Evolutionary conservation across 1,140 invertebrate genomes (phyloP).

Genomic region (Vollenhovia emeryi): DNA sequence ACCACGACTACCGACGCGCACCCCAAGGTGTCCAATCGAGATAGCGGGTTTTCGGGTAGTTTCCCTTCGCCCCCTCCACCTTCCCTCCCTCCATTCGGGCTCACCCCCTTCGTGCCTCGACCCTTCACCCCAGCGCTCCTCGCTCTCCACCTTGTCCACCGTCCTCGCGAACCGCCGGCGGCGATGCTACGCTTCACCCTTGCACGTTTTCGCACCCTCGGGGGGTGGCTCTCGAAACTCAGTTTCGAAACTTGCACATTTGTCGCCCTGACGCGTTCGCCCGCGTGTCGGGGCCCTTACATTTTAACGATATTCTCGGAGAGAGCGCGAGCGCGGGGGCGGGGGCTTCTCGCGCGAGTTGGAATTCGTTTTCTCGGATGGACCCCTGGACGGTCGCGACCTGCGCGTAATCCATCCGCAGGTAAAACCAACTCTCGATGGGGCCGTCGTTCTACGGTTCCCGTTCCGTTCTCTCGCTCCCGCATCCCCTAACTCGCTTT

Average conservation of each 20-base stretch:
- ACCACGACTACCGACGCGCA: constrained; percentile 41
- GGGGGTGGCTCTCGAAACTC: constrained; percentile 64
- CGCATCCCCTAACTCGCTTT: constrained; percentile 52
- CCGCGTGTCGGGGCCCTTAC: background rate
- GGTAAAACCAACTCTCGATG: constrained; percentile 35
- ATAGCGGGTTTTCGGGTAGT: constrained; percentile 63
- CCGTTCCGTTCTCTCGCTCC: background rate
- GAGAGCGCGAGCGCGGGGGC: background rate
- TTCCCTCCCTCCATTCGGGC: background rate
- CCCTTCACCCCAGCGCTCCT: constrained; percentile 1
- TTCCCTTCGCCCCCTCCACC: background rate
- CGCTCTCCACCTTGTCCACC: constrained; percentile 1
- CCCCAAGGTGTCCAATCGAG: constrained; percentile 70
- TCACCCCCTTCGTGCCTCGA: constrained; percentile 7
- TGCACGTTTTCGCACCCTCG: constrained; percentile 67
- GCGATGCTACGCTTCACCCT: constrained; percentile 41
- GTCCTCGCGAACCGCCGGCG: constrained; percentile 46
- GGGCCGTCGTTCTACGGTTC: background rate
- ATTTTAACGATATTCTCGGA: constrained; percentile 63
- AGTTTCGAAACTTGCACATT: constrained; percentile 71
- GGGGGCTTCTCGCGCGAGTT: constrained; percentile 43
- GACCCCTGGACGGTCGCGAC: constrained; percentile 10
- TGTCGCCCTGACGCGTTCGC: constrained; percentile 54
- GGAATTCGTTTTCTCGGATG: constrained; percentile 63
- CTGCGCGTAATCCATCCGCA: background rate